Base-by-base conservation (phyloP, 2,888 invertebrate species). In the Dasysyrphus tricinctus region DNA sequence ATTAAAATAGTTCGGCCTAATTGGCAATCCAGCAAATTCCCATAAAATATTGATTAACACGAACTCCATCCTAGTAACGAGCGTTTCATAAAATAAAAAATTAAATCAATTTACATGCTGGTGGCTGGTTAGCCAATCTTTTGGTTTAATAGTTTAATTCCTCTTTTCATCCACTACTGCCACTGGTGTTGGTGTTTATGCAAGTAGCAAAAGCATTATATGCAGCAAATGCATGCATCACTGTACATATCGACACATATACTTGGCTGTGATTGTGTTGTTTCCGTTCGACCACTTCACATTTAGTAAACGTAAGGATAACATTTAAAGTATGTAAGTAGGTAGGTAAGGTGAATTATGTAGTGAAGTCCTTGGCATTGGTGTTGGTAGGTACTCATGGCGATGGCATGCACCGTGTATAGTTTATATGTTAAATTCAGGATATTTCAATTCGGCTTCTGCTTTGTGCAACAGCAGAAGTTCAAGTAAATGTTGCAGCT, bases 1-100 rank as follows among this genome's bases (percentile, higher is more conserved):
- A 59, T 59, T 19, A 39, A 37, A 59, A 37, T 59, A 11, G 8
- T 39, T 19, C 16, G 7, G 8, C 5, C 6, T 54, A 54, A 39
- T 59, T 59, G 59, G 19, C 19, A 59, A 59, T 59, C 19, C 39
- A 56, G 6, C 19, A 39, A 59, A 59, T 39, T 59, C 19, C 37
- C 6, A 34, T 37, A 34, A 56, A 56, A 16, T 56, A 19, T 59
- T 59, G 12, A 59, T 59, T 59, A 59, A 37, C 37, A 39, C 59
- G 39, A 39, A 37, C 19, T 32, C 24, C 24, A 24, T 24, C 8
- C 16, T n/a, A 56, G 34, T n/a, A 59, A 37, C 16, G 37, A 59
- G 12, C 19, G 2, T 19, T 37, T 24, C 3, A 12, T n/a, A 19
- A 57, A 11, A 42, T 14, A 14, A 42, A 42, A 39, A 39, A 39